Base-by-base conservation (phyloP, 2,113 vertebrate genomes). In the Saccopteryx leptura region DNA sequence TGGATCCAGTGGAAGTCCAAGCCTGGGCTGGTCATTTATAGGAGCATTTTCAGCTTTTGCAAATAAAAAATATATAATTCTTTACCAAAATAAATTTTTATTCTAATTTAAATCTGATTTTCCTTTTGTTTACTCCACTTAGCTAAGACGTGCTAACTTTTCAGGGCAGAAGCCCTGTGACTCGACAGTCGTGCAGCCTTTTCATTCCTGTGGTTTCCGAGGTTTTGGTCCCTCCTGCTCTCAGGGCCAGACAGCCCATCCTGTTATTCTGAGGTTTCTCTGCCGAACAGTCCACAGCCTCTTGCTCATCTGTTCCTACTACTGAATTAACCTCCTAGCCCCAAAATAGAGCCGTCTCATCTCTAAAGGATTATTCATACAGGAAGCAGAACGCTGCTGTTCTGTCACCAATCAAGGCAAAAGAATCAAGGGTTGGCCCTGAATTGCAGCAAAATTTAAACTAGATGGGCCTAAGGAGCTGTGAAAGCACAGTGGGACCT, bases 61-160 rank as follows among this genome's bases (percentile, higher is more conserved):
- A 81, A 97, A 96, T 93, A 90, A 95, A 95, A 97, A 94, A 86
- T 60, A 83, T 6, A 87, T 94, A 97, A 96, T 97, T 97, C 94
- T 97, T 96, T 97, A 97, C 74, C 50, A 72, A 66, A 96, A 95
- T 95, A 96, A 96, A 88, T 92, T 96, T 98, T 94, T 95, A 97
- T 97, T 96, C 81, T 86, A 81, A 83, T 82, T 89, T 93, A 96
- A 94, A 87, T 95, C 50, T 71, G 90, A 61, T 78, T 91, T 48
- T 39, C n/a, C 5, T 95, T 56, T 68, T 63, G 11, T 91, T 92
- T 91, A 58, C 52, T 78, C 71, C 39, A n/a, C 48, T 33, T 79
- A 80, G 78, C 82, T 83, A 68, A 80, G 65, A 71, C 50, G 21
- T 46, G 33, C 72, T 60, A 39, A 50, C 48, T 71, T 88, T 87